phyloP scores from a whole-genome alignment of 2,888 invertebrate species.

The Andrena chrysosceles region DNA sequence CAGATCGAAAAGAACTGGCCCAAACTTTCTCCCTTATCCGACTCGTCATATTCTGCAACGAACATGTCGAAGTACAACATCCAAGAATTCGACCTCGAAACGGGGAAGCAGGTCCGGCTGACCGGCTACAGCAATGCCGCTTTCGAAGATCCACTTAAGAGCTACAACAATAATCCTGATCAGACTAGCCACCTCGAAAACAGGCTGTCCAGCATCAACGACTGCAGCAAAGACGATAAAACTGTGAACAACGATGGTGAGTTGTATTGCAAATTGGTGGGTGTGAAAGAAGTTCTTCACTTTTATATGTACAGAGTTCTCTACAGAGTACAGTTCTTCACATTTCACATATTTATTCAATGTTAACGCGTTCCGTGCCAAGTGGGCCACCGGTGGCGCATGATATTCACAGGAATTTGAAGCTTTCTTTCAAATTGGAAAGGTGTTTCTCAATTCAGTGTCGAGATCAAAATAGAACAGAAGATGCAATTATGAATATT shows the following conservation, averaged over 20 bases:
- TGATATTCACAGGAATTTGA: too few species aligned
- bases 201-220: conserved; percentile 67
- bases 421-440: too few species aligned
- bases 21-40: conserved; percentile 3
- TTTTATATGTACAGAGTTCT: too few species aligned
- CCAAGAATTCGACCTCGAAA: conserved; percentile 76
- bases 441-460: too few species aligned
- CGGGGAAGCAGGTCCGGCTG: conserved; percentile 77
- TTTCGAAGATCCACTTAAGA: conserved; percentile 71
- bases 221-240: conserved; percentile 57
- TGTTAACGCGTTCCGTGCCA: too few species aligned
- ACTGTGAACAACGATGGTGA: conserved; percentile 58
- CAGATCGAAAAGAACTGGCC: conserved; percentile 20
- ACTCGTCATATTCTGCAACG: conserved; percentile 85
- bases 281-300: too few species aligned
- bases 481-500: too few species aligned
- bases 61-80: conserved; percentile 84
- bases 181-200: conserved; percentile 70
- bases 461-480: too few species aligned
- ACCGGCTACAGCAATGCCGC: conserved; percentile 77
- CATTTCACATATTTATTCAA: too few species aligned
- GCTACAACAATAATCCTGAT: conserved; percentile 64
- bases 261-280: not conserved
- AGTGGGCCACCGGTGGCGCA: too few species aligned
- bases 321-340: too few species aligned